These are phyloP conservation scores for Pollachius pollachius DNA, from an alignment of 2,113 vertebrate genomes.

Conservation along the genomic window DNA sequence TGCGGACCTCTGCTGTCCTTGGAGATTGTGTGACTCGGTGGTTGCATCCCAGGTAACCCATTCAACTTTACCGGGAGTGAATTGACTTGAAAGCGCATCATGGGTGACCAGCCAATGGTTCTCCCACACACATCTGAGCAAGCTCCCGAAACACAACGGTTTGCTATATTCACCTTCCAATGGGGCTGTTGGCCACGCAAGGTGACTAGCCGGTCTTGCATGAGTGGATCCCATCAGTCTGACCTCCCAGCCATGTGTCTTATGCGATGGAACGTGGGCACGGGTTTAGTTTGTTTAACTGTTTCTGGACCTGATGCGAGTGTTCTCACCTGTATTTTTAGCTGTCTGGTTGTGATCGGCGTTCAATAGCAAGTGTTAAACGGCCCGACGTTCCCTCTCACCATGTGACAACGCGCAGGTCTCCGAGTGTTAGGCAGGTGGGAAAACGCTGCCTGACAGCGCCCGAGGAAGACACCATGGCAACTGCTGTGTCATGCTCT, in stretches of 20 bases:
- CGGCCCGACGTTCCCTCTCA: too few relatives aligned
- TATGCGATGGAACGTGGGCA: constrained; percentile 15
- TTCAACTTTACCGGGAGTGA: not conserved
- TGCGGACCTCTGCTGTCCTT: not conserved
- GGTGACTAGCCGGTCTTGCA: constrained; percentile 24
- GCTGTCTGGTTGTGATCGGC: too few relatives aligned
- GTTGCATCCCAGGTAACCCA: not conserved
- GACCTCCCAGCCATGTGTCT: constrained; percentile 36
- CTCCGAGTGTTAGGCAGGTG: constrained; percentile 28
- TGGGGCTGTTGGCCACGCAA: too few relatives aligned
- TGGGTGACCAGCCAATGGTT: too few relatives aligned
- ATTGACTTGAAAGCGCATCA: too few relatives aligned
- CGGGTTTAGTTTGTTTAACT: too few relatives aligned
- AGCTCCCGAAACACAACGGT: too few relatives aligned
- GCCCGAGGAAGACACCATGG: constrained; percentile 30
- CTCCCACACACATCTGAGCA: too few relatives aligned
- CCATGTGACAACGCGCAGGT: not conserved
- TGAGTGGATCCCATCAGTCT: constrained; percentile 27
- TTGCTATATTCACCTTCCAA: too few relatives aligned
- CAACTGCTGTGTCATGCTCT: constrained; percentile 65
- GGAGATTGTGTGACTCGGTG: constrained; percentile 7
- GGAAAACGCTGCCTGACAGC: constrained; percentile 64
- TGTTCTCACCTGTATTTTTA: too few relatives aligned
- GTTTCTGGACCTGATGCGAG: too few relatives aligned
- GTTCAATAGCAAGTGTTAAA: too few relatives aligned